A percentile compares a stretch with the other conserved stretches of the same genome.
Evolutionary conservation across 2,888 invertebrate species (phyloP).

Genomic region (Drosophila helvetica): DNA sequence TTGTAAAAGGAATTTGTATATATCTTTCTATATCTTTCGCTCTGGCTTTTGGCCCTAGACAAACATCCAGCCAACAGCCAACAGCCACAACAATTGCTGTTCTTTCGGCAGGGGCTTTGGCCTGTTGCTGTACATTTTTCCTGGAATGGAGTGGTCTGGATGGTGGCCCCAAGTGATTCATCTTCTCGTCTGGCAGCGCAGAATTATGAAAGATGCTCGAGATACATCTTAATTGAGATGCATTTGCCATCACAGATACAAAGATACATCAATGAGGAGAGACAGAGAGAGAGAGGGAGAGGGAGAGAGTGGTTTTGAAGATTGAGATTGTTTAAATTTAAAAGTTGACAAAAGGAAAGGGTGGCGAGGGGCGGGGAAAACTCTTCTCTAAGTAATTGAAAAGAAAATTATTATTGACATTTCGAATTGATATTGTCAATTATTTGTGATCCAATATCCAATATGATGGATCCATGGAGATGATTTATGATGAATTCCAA

Average conservation of each 20-base stretch:
- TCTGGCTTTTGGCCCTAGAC: constrained; percentile 32
- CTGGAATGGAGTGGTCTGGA: constrained; percentile 25
- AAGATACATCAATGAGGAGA: constrained; percentile 1
- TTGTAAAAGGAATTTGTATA: constrained; percentile 21
- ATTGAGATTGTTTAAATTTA: constrained; percentile 22
- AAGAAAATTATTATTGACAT: not conserved
- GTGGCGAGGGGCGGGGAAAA: not conserved
- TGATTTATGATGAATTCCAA: not conserved
- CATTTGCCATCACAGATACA: constrained; percentile 1
- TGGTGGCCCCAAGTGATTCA: constrained; percentile 39
- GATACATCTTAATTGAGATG: constrained; percentile 46
- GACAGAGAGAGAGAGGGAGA: too few species aligned
- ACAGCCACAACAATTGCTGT: constrained; percentile 40
- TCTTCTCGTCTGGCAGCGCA: constrained; percentile 11
- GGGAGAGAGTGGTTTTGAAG: not conserved
- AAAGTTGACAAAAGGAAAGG: constrained; percentile 7
- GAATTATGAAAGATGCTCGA: constrained; percentile 42
- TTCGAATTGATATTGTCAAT: not conserved
- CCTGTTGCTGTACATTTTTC: constrained; percentile 22
- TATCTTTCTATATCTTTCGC: constrained; percentile 41
- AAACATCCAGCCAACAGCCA: constrained; percentile 37
- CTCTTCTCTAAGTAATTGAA: not conserved
- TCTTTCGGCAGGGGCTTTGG: constrained; percentile 23
- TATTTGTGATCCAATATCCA: not conserved
- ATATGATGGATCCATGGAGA: not conserved